Base-by-base conservation (phyloP, 2,888 invertebrate species). In the Pomacea canaliculata region DNA sequence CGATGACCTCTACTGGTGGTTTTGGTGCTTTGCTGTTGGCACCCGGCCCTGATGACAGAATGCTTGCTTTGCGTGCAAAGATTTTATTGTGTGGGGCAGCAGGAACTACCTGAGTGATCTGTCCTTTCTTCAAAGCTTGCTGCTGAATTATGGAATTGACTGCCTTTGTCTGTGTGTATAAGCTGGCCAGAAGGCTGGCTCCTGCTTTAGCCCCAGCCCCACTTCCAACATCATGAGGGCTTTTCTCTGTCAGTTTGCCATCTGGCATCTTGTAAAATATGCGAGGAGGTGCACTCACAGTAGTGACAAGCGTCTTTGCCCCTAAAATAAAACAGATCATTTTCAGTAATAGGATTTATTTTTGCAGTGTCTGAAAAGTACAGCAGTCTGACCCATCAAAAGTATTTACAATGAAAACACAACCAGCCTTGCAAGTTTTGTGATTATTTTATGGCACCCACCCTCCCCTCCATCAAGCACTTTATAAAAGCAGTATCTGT, bases 81-180 rank as follows among this genome's bases (percentile, higher is more conserved):
- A 68, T 74, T 60, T 68, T 60, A 48, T 67, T 68, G 62, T 68
- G 48, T 23, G 74, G 74, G 18, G 74, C 74, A 12, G 74, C 74
- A 18, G 74, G 74, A 23, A 74, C 48, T 0, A 74, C 74, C 3
- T 67, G 69, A 37, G 69, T 74, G n/a, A 74, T 62, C 69, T 74
- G 74, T 23, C 73, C 73, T 49, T 69, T 73, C 49, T 70, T 73
- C 19, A 72, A 49, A 12, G 67, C 71, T 66, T 73, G 73, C n/a
- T 66, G 46, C 27, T 65, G 37, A 23, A 73, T 51, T 2, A 73
- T 18, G 27, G 56, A 60, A 63, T 79, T 79, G 27, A 77, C 79
- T 7, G 67, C 73, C 37, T 77, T 68, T 27, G 73, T 76, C 74
- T 79, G 79, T 27, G 77, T 73, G 72, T 76, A 79, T 60, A 79